Conservation (phyloP, 2,888 invertebrate species). For the Argyra leucocephala region DNA sequence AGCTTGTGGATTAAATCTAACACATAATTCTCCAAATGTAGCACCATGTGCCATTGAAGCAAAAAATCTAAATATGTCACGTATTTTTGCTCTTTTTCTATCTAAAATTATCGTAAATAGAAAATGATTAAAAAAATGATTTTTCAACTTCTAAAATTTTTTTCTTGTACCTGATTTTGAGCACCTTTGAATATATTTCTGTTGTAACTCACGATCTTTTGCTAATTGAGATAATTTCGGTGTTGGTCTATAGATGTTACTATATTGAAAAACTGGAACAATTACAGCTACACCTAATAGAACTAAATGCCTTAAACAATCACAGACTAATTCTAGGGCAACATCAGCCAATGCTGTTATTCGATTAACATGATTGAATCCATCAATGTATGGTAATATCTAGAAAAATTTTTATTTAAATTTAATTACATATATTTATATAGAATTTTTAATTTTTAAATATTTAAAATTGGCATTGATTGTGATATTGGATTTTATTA, state of each 20-base stretch:
- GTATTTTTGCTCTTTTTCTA: conserved; percentile 55
- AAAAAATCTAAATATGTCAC: conserved; percentile 65
- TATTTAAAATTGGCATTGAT: no score
- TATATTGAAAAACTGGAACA: conserved; percentile 72
- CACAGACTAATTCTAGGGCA: conserved; percentile 69
- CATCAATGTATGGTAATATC: conserved; percentile 71
- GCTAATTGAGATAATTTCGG: conserved; percentile 59
- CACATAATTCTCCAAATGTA: conserved; percentile 65
- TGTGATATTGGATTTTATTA: no score
- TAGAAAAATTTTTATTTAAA: no score
- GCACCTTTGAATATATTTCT: conserved; percentile 60
- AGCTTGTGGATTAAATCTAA: conserved; percentile 61
- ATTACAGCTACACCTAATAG: conserved; percentile 65
- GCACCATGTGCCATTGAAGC: conserved; percentile 68
- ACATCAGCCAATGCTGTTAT: conserved; percentile 73
- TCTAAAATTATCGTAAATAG: conserved; percentile 38
- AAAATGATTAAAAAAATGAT: conserved; percentile 26
- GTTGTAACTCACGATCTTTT: conserved; percentile 55
- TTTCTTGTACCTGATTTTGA: conserved; percentile 51
- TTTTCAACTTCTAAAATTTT: background rate
- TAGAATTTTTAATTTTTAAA: no score
- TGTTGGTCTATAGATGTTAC: conserved; percentile 62
- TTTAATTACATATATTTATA: no score
- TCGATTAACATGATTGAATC: conserved; percentile 68
- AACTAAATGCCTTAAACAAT: conserved; percentile 70